These are phyloP conservation scores for Pseudomyrmex flavicornis DNA, from an alignment of 1,140 invertebrate genomes.

Conservation along the genomic window DNA sequence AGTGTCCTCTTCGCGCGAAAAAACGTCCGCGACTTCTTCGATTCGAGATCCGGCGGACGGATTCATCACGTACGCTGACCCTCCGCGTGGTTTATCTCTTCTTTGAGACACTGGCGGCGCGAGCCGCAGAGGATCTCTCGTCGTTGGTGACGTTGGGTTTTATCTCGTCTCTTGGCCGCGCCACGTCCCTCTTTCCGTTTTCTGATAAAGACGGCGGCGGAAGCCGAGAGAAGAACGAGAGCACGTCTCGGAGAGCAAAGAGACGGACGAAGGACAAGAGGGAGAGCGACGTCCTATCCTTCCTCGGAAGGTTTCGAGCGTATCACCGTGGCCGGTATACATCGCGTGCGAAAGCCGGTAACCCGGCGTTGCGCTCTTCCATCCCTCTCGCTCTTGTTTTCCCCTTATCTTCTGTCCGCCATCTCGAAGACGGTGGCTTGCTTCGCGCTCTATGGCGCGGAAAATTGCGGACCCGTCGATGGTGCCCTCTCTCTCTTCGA, in stretches of 20 bases:
- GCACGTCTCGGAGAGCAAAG: slow-evolving; percentile 1
- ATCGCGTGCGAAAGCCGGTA: slow-evolving; percentile 25
- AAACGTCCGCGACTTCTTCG: background rate
- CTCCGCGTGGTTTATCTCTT: slow-evolving; percentile 51
- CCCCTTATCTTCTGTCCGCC: background rate
- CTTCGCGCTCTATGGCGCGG: slow-evolving; percentile 70
- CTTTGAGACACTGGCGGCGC: slow-evolving; percentile 1
- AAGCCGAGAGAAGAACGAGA: slow-evolving; percentile 30
- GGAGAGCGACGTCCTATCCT: slow-evolving; percentile 12
- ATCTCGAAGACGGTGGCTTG: slow-evolving; percentile 29
- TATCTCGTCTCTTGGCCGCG: slow-evolving; percentile 1
- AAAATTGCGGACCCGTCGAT: slow-evolving; percentile 75
- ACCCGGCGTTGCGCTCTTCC: slow-evolving; percentile 2
- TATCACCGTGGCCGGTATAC: slow-evolving; percentile 30
- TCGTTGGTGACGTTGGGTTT: slow-evolving; percentile 37
- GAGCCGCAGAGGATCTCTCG: slow-evolving; percentile 37
- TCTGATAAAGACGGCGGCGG: slow-evolving; percentile 46
- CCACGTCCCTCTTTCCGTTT: background rate
- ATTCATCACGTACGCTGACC: slow-evolving; percentile 54
- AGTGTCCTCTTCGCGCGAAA: background rate
- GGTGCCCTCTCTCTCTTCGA: slow-evolving; percentile 65
- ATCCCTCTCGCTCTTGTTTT: slow-evolving; percentile 6
- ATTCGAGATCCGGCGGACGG: slow-evolving; percentile 32
- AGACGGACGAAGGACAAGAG: slow-evolving; percentile 17
- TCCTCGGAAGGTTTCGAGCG: background rate